Base-by-base conservation (phyloP, 2,797 vertebrate species). In the Rhincodon typus region DNA sequence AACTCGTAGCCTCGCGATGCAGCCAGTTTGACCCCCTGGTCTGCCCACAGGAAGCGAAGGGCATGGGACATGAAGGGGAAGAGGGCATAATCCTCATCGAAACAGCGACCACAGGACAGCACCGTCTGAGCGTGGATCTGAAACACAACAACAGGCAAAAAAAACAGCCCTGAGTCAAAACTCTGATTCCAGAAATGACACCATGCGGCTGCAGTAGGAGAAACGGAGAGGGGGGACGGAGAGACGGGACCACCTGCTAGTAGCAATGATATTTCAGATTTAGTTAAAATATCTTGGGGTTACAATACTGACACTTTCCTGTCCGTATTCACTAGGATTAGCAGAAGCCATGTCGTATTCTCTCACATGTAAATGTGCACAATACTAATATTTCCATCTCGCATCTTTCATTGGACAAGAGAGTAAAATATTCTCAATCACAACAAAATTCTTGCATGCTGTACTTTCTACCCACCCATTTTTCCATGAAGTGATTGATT, bases 51-150 rank as follows among this genome's bases (percentile, higher is more conserved):
- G 0, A 97, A 96, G 50, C 96, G 97, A 95, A 98, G 96, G 53
- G 98, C 97, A 0, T 97, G 97, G 67, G 97, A 97, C 96, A 98
- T 94, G 10, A 98, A 98, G 0, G 98, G 98, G 10, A 98, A 97
- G 94, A 98, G 96, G 96, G 97, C 97, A 96, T 97, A 97, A 95
- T 98, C 97, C 1, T 97, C 97, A 1, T 97, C 98, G 23, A 98
- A 95, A 96, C 98, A 98, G 95, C 97, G 97, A 74, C 96, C 96
- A 94, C 98, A 98, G 7, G 98, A 98, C 93, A 98, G 97, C 96
- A 98, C 96, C 0, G 97, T 96, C 82, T 97, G 96, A 30, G 98
- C 98, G 8, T 98, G 97, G 25, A 95, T 93, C 98, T 98, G 96
- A 30, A 94, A 74, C 25, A 70, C 93, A 94, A 70, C 67, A 72